phyloP scores from a whole-genome alignment of 2,888 invertebrate genomes.

The Rugalucina vietnamica region DNA sequence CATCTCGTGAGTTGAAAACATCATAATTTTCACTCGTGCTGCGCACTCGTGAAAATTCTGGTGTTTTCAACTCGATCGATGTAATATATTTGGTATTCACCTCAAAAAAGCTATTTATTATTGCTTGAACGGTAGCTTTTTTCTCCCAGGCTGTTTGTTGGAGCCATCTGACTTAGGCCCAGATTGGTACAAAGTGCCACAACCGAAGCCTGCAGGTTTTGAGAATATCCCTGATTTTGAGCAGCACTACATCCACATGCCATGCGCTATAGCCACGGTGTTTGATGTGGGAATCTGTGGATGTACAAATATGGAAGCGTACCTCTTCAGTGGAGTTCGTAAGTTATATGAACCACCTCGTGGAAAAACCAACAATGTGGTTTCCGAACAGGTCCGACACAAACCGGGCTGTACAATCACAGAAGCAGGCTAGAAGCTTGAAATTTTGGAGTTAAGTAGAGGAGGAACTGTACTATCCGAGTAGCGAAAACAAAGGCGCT shows the following conservation, averaged over 20 bases:
- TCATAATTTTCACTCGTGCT: too few relatives aligned
- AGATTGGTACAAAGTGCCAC: slow-evolving; percentile 59
- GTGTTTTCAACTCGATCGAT: too few relatives aligned
- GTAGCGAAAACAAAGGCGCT: too few relatives aligned
- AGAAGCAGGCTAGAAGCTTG: too few relatives aligned
- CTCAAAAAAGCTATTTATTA: too few relatives aligned
- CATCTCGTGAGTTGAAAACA: too few relatives aligned
- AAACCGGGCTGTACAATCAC: too few relatives aligned
- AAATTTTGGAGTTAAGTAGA: too few relatives aligned
- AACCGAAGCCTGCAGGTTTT: slow-evolving; percentile 26
- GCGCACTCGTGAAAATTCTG: too few relatives aligned
- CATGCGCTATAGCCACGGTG: slow-evolving; percentile 57
- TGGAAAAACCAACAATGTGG: neutral
- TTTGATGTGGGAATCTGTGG: slow-evolving; percentile 57
- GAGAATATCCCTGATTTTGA: slow-evolving; percentile 12
- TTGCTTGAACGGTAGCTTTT: too few relatives aligned
- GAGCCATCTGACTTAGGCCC: slow-evolving; percentile 56
- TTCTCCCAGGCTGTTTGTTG: slow-evolving; percentile 33
- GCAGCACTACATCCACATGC: slow-evolving; percentile 55
- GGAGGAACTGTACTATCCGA: too few relatives aligned
- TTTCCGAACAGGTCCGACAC: neutral
- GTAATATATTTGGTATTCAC: too few relatives aligned
- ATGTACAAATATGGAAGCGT: slow-evolving; percentile 55
- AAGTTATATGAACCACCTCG: neutral
- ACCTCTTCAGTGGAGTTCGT: slow-evolving; percentile 42